Evolutionary conservation across 2,888 invertebrate species (phyloP).

Genomic region (Cerceris rybyensis): DNA sequence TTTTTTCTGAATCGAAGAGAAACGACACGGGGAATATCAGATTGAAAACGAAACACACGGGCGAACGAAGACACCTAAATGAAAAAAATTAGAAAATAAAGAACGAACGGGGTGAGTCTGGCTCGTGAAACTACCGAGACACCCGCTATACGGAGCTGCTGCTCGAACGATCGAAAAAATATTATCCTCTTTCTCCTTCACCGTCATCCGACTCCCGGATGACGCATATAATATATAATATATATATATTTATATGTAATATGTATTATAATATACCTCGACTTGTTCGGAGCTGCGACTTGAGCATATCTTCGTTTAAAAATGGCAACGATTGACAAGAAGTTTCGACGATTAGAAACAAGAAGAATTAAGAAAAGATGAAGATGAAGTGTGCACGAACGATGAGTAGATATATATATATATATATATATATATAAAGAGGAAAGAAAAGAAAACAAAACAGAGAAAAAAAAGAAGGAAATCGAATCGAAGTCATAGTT

Average conservation of each 20-base stretch:
- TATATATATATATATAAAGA: background rate
- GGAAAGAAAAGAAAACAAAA: slow-evolving; percentile 1
- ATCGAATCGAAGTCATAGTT: slow-evolving; percentile 38
- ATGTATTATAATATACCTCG: slow-evolving; percentile 68
- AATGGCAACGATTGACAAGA: slow-evolving; percentile 78
- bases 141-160: slow-evolving; percentile 57
- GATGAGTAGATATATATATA: background rate
- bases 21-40: slow-evolving; percentile 48
- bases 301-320: slow-evolving; percentile 74
- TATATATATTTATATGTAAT: slow-evolving; percentile 68
- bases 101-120: slow-evolving; percentile 32
- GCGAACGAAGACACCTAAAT: slow-evolving; percentile 46
- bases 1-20: slow-evolving; percentile 58
- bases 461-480: slow-evolving; percentile 2
- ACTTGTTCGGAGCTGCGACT: slow-evolving; percentile 72
- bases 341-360: slow-evolving; percentile 55
- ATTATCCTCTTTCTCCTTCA: slow-evolving; percentile 51
- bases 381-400: slow-evolving; percentile 15
- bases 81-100: slow-evolving; percentile 29
- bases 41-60: slow-evolving; percentile 53
- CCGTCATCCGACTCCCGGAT: slow-evolving; percentile 55
- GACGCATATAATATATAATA: slow-evolving; percentile 59
- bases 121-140: slow-evolving; percentile 51
- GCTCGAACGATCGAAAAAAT: slow-evolving; percentile 66
- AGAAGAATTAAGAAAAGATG: slow-evolving; percentile 48